A percentile compares a stretch with the other conserved stretches of the same genome.
Conservation (phyloP, 2,888 invertebrate species). For the Idaea dimidiata region DNA sequence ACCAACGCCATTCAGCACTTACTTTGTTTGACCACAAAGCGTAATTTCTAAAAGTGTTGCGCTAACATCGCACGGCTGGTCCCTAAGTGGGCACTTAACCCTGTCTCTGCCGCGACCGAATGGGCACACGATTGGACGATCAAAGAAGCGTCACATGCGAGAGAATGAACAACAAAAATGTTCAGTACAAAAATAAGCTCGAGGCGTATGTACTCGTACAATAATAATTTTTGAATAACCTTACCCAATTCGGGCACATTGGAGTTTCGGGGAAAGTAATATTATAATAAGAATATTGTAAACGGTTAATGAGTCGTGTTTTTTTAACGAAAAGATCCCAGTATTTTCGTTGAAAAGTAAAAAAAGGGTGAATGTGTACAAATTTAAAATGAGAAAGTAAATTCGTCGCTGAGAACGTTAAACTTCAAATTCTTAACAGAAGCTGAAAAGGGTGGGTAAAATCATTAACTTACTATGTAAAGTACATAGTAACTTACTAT, state of each 20-base stretch:
- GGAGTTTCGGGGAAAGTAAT: not conserved
- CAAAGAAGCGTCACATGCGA: slow-evolving; percentile 33
- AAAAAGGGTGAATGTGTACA: not conserved
- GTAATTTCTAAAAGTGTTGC: slow-evolving; percentile 22
- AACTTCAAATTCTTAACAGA: too few relatives aligned
- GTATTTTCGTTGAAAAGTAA: not conserved
- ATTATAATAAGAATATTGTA: slow-evolving; percentile 1
- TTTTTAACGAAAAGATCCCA: not conserved
- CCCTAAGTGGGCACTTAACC: slow-evolving; percentile 26
- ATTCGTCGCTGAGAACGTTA: too few relatives aligned
- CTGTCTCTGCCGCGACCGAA: slow-evolving; percentile 25
- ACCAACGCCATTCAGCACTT: slow-evolving; percentile 11
- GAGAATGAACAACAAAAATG: slow-evolving; percentile 23
- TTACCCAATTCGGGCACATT: not conserved
- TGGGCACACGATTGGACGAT: slow-evolving; percentile 30
- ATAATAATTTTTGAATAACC: not conserved
- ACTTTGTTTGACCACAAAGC: slow-evolving; percentile 18
- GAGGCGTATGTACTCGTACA: not conserved
- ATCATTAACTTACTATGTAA: too few relatives aligned
- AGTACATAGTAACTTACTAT: too few relatives aligned
- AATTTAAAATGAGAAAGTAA: not conserved
- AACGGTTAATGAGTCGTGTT: not conserved
- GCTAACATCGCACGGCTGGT: slow-evolving; percentile 21
- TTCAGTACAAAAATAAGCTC: slow-evolving; percentile 10
- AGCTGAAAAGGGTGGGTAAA: too few relatives aligned